These are phyloP conservation scores for Stenoptilia bipunctidactyla DNA, from an alignment of 2,888 invertebrate species.

Conservation along the genomic window DNA sequence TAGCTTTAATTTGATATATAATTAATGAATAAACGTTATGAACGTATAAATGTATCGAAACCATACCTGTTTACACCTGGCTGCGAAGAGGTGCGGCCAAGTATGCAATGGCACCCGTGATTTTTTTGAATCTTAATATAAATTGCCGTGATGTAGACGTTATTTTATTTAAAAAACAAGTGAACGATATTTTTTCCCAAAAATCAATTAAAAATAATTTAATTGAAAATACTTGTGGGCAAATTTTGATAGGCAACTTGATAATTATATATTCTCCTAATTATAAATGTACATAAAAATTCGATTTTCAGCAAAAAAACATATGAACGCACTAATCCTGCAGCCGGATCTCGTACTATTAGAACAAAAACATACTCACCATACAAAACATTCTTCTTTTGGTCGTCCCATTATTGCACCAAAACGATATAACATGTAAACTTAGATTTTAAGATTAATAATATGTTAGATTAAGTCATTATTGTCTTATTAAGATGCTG, in stretches of 20 bases:
- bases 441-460: too few species aligned
- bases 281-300: slow-evolving; percentile 1
- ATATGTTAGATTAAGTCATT: too few species aligned
- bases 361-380: too few species aligned
- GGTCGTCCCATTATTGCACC: too few species aligned
- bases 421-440: too few species aligned
- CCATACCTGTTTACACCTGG: slow-evolving; percentile 8
- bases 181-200: slow-evolving; percentile 4
- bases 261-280: neutral
- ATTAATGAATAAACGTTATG: slow-evolving; percentile 3
- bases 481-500: too few species aligned
- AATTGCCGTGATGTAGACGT: slow-evolving; percentile 7
- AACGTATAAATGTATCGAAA: slow-evolving; percentile 7
- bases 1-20: slow-evolving; percentile 7
- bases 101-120: slow-evolving; percentile 7
- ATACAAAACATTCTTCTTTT: too few species aligned
- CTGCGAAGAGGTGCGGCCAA: slow-evolving; percentile 9
- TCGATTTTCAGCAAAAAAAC: neutral
- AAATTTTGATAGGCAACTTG: slow-evolving; percentile 7
- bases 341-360: too few species aligned
- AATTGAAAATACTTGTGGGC: slow-evolving; percentile 6
- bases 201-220: slow-evolving; percentile 9
- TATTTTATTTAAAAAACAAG: slow-evolving; percentile 7
- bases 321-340: slow-evolving; percentile 1
- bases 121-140: slow-evolving; percentile 4